Evolutionary conservation across 2,113 vertebrate genomes (phyloP).

Genomic region (Nothoprocta pentlandii): DNA sequence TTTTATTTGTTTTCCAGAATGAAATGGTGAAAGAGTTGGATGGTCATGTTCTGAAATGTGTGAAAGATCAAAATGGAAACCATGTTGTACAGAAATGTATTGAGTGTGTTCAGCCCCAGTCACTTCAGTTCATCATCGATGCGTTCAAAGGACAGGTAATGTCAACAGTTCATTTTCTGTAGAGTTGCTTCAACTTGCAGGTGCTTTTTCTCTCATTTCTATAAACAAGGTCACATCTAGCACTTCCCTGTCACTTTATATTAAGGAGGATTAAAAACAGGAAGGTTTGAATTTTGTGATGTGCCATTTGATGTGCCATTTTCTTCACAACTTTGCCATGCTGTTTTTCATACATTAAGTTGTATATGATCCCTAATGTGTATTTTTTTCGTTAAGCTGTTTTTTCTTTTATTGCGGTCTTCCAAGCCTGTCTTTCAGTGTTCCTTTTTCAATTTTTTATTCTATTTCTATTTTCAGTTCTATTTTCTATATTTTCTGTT

Average conservation of each 20-base stretch:
- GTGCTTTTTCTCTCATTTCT: neutral
- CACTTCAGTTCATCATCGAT: slow-evolving; percentile 95
- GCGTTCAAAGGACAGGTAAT: slow-evolving; percentile 95
- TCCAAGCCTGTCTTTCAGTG: neutral
- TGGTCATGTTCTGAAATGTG: slow-evolving; percentile 96
- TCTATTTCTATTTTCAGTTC: neutral
- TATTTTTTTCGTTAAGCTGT: neutral
- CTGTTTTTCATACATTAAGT: neutral
- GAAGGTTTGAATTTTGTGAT: neutral
- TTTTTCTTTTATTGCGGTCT: neutral
- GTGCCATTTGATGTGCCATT: neutral
- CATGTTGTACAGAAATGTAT: slow-evolving; percentile 98
- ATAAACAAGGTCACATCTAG: neutral
- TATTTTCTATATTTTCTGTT: neutral
- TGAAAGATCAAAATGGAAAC: slow-evolving; percentile 98
- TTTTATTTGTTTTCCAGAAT: slow-evolving; percentile 77
- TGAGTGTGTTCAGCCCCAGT: slow-evolving; percentile 95
- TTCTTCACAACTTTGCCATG: neutral
- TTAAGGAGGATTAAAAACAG: neutral
- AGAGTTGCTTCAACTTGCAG: neutral
- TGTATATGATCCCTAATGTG: neutral
- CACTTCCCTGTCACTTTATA: neutral
- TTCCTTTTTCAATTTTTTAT: neutral
- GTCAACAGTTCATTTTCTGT: neutral
- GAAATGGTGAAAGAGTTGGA: slow-evolving; percentile 96